Base-by-base conservation (phyloP, 2,113 vertebrate genomes). In the Phalacrocorax brasilianus region DNA sequence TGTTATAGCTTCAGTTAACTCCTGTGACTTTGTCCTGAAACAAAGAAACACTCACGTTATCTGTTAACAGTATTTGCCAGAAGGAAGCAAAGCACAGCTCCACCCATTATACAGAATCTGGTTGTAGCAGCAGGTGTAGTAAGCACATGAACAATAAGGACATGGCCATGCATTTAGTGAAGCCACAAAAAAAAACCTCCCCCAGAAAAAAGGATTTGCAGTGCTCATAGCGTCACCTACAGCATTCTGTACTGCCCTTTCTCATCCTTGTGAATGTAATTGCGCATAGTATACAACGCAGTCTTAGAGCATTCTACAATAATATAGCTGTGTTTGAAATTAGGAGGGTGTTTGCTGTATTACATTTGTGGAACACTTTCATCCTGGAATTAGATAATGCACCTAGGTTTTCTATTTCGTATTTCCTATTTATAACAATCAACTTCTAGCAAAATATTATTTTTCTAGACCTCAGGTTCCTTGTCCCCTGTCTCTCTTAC, bases 1-100 rank as follows among this genome's bases (percentile, higher is more conserved):
- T 85, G 10, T 47, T 91, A 45, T 11, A 58, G 81, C 14, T 79
- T 61, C 91, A 89, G 94, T 87, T 93, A 85, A 92, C 44, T 89
- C 70, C 44, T 49, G 40, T 87, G 84, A 40, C 47, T 89, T 89
- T 82, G 44, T 82, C 77, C 33, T 72, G 52, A 85, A 87, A 75
- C 30, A 89, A 71, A 89, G 30, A 74, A 67, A 88, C 22, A 23
- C 2, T 74, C 9, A 13, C 5, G 5, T 42, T 77, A 65, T 53
- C n/a, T 15, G 11, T 52, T 75, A 28, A 30, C 15, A 20, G 21
- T 23, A 26, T 49, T 28, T 49, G 11, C 33, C 2, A 4, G 21
- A 73, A 88, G 24, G 24, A 90, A 19, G 6, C 12, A 73, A 85
- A 85, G 14, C 17, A 42, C 50, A 62, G 8, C 38, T 85, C 20